Percentiles rank a stretch among this genome's conserved stretches.
phyloP scores from a whole-genome alignment of 2,888 invertebrate genomes.

The Caenorhabditis sp. region DNA sequence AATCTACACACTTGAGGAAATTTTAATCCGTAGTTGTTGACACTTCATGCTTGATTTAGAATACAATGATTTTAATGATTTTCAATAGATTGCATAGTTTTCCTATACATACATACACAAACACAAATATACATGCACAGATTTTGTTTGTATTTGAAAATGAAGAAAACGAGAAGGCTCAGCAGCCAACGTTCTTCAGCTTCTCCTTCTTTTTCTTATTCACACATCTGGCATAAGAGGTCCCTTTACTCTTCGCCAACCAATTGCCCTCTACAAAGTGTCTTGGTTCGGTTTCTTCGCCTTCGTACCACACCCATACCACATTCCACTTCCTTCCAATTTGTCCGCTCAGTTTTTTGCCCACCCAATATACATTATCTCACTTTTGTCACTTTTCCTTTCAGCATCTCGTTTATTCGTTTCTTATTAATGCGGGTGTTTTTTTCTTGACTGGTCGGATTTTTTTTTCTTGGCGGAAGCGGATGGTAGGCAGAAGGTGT shows the following conservation, averaged over 20 bases:
- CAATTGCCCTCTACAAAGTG: constrained; percentile 51
- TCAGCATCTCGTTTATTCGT: constrained; percentile 44
- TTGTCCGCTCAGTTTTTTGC: constrained; percentile 35
- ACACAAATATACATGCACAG: not conserved
- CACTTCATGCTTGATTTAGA: constrained; percentile 35
- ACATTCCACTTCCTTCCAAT: constrained; percentile 26
- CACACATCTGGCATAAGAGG: constrained; percentile 59
- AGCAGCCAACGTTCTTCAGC: constrained; percentile 13
- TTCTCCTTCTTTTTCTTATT: not conserved
- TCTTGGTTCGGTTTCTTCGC: constrained; percentile 16
- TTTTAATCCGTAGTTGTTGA: constrained; percentile 30
- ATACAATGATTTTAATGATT: constrained; percentile 19
- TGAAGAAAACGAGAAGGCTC: constrained; percentile 11
- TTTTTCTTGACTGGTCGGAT: constrained; percentile 42
- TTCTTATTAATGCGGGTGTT: constrained; percentile 2
- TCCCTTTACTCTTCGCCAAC: constrained; percentile 34
- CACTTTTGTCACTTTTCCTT: constrained; percentile 50
- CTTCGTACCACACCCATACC: constrained; percentile 44
- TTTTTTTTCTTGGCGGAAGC: constrained; percentile 24
- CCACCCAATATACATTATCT: constrained; percentile 19
- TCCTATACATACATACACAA: not conserved
- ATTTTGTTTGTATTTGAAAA: constrained; percentile 36
- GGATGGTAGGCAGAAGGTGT: constrained; percentile 5
- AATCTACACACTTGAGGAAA: too few relatives aligned
- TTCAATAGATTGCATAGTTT: constrained; percentile 1